Evolutionary conservation across 2,888 invertebrate species (phyloP).

Genomic region (Anthophora plumipes): DNA sequence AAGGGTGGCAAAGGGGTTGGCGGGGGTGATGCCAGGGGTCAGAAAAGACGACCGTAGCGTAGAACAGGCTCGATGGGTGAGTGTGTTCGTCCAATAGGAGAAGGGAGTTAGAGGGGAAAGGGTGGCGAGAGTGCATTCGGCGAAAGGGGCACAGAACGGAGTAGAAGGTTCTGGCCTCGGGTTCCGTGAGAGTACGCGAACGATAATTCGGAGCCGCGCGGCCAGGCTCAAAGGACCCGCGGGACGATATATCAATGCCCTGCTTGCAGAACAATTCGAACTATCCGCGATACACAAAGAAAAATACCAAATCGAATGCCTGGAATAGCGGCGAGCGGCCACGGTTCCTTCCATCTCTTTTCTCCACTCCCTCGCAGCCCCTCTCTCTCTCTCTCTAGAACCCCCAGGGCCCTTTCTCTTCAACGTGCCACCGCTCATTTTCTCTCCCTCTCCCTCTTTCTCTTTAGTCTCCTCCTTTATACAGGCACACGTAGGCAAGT

Average conservation of each 20-base stretch:
- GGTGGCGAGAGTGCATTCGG: conserved; percentile 54
- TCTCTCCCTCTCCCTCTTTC: conserved; percentile 44
- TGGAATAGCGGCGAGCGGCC: conserved; percentile 81
- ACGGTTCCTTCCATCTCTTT: conserved; percentile 63
- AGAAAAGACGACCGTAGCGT: conserved; percentile 13
- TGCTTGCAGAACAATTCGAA: conserved; percentile 84
- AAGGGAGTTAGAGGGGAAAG: conserved; percentile 14
- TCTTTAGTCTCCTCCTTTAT: background rate
- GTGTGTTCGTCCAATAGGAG: conserved; percentile 22
- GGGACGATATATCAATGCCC: conserved; percentile 85
- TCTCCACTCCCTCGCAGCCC: conserved; percentile 47
- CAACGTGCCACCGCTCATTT: conserved; percentile 24
- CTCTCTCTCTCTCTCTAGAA: conserved; percentile 32
- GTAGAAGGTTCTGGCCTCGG: conserved; percentile 41
- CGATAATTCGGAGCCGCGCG: conserved; percentile 83
- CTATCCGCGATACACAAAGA: conserved; percentile 85
- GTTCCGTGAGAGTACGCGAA: conserved; percentile 79
- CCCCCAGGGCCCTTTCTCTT: conserved; percentile 28
- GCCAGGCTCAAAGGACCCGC: conserved; percentile 84
- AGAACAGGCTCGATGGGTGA: background rate
- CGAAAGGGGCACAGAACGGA: conserved; percentile 43
- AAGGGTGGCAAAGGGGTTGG: conserved; percentile 20
- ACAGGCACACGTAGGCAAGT: background rate
- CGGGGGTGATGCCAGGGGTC: conserved; percentile 26
- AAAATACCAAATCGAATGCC: conserved; percentile 85